Evolutionary conservation across 2,888 invertebrate genomes (phyloP).

Genomic region (Helleia helle): DNA sequence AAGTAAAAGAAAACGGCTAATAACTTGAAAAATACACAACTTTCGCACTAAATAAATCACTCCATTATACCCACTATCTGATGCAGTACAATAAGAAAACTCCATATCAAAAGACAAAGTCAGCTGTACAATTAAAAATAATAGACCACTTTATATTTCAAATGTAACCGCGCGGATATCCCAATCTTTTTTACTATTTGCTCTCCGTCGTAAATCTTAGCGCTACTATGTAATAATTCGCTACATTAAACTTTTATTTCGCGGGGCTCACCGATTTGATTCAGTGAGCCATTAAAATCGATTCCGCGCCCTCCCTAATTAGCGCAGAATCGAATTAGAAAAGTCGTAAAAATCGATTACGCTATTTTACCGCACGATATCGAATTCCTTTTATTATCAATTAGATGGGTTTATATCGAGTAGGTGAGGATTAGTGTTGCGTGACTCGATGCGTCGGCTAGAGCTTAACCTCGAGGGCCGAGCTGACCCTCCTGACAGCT

Average conservation of each 20-base stretch:
- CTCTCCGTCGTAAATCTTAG: slow-evolving; percentile 3
- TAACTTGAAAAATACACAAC: neutral
- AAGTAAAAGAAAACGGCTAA: neutral
- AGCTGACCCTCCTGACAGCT: slow-evolving; percentile 67
- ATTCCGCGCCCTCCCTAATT: slow-evolving; percentile 40
- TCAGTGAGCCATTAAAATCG: slow-evolving; percentile 19
- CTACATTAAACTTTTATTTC: slow-evolving; percentile 27
- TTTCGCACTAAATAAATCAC: neutral
- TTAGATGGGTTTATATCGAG: slow-evolving; percentile 71
- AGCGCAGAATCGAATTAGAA: slow-evolving; percentile 54
- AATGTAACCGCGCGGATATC: neutral
- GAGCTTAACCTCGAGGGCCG: slow-evolving; percentile 65
- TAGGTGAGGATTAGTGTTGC: slow-evolving; percentile 66
- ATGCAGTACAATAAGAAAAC: neutral
- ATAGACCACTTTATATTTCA: slow-evolving; percentile 4
- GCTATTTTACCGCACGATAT: slow-evolving; percentile 65
- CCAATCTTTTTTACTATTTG: slow-evolving; percentile 2
- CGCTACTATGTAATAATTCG: slow-evolving; percentile 22
- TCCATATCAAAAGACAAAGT: neutral
- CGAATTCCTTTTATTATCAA: slow-evolving; percentile 69
- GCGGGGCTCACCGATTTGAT: slow-evolving; percentile 20
- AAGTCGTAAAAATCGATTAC: slow-evolving; percentile 68
- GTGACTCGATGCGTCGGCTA: slow-evolving; percentile 51
- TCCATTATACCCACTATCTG: neutral
- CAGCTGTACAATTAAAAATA: slow-evolving; percentile 6